A percentile compares a stretch with the other conserved stretches of the same genome.
Conservation (phyloP, 2,888 invertebrate genomes). For the Drosophila fungiperda region DNA sequence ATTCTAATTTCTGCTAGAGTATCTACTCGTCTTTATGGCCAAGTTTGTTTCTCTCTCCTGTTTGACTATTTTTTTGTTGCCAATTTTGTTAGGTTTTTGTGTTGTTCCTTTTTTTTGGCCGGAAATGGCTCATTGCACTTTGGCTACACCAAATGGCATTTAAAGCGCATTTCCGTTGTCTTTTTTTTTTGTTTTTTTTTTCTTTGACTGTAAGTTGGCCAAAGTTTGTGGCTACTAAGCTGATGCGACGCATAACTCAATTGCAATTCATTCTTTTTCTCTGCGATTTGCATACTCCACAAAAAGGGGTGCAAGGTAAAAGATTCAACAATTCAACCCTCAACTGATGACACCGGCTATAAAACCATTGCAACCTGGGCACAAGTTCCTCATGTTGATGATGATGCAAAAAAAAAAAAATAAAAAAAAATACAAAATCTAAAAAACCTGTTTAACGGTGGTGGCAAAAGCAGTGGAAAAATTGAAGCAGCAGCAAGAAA, state of each 20-base stretch:
- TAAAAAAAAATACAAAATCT: slow-evolving; percentile 44
- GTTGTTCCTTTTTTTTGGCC: slow-evolving; percentile 10
- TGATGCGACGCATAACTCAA: slow-evolving; percentile 59
- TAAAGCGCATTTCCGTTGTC: slow-evolving; percentile 77
- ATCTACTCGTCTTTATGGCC: neutral
- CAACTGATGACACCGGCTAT: slow-evolving; percentile 60
- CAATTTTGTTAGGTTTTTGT: neutral
- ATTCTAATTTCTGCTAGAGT: neutral
- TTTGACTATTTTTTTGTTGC: slow-evolving; percentile 14
- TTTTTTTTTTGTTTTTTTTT: slow-evolving; percentile 2
- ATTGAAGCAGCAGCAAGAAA: slow-evolving; percentile 44
- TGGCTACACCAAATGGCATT: slow-evolving; percentile 78
- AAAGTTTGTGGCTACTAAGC: slow-evolving; percentile 47
- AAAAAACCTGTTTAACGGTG: slow-evolving; percentile 76
- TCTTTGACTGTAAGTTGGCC: slow-evolving; percentile 32
- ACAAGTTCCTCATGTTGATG: slow-evolving; percentile 22
- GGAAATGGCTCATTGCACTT: slow-evolving; percentile 82
- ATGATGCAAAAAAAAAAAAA: slow-evolving; percentile 60
- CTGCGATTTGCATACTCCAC: slow-evolving; percentile 31
- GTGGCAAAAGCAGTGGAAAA: slow-evolving; percentile 43
- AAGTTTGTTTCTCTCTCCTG: too few species aligned
- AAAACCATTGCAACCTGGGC: slow-evolving; percentile 56
- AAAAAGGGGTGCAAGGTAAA: slow-evolving; percentile 47
- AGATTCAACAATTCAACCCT: slow-evolving; percentile 53
- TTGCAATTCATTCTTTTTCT: slow-evolving; percentile 43